Base-by-base conservation (phyloP, 2,797 vertebrate species). In the Champsocephalus gunnari region DNA sequence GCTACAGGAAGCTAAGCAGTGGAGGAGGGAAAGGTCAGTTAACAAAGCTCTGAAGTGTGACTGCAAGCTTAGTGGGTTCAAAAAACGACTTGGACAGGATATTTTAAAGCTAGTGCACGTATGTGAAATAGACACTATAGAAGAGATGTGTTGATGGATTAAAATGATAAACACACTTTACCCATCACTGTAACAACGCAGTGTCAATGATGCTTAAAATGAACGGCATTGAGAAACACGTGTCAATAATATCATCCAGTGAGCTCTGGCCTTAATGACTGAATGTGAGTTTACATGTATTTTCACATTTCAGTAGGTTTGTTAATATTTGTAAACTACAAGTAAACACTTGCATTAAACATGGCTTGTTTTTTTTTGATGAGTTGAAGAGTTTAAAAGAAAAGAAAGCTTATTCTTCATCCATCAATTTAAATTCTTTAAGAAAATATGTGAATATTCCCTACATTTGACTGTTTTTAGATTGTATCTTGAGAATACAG, bases 311-410 rank as follows among this genome's bases (percentile, higher is more conserved):
- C 55, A 66, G 14, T 34, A 47, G 24, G 19, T 87, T 87, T 89
- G 80, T 91, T 91, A 84, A 89, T 89, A 88, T 80, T 84, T 91
- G 83, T 91, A 91, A 80, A 90, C 41, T 87, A 84, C 90, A 88
- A 88, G 77, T 82, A 79, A 81, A 86, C 41, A 53, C 80, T 80
- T 79, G 41, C 80, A 81, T 86, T 32, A 55, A 65, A 79, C 71
- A 64, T 80, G 41, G 71, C 79, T 85, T 72, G 49, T 82, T 56
- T 79, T 24, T 54, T 45, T 59, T 38, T 38, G 59, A 65, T 41
- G 34, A 81, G 47, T 78, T 76, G 34, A 64, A 17, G n/a, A n/a
- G n/a, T 64, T 71, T 48, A 4, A 69, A 59, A 49, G 10, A 60
- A 49, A 55, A 64, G 62, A 47, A 38, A 53, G 43, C 47, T 60